These are phyloP conservation scores for Troides aeacus DNA, from an alignment of 2,888 invertebrate species.

Conservation along the genomic window DNA sequence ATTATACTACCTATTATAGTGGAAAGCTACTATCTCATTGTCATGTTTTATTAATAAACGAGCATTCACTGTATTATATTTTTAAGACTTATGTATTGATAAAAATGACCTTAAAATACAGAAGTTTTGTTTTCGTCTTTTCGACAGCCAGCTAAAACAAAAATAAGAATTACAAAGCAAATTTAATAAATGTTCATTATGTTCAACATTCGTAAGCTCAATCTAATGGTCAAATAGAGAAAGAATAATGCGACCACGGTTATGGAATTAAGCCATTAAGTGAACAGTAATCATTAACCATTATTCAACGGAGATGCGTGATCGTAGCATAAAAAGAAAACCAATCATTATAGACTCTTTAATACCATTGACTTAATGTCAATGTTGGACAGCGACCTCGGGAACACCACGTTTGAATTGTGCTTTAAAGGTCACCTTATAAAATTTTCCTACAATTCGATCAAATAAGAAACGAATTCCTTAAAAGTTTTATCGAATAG, in stretches of 20 bases:
- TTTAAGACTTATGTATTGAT: no score
- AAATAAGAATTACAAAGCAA: no score
- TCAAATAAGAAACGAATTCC: background rate
- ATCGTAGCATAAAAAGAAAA: constrained; percentile 7
- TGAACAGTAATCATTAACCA: constrained; percentile 1
- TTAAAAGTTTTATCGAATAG: background rate
- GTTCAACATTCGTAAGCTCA: background rate
- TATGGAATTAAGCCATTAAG: constrained; percentile 9
- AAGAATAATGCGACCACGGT: background rate
- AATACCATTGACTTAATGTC: constrained; percentile 18
- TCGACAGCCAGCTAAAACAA: no score
- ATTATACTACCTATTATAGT: no score
- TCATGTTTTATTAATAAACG: no score
- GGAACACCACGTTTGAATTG: background rate
- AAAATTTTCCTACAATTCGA: background rate
- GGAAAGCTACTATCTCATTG: no score
- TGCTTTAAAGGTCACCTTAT: constrained; percentile 21
- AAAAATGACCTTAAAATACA: no score
- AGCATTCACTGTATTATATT: no score
- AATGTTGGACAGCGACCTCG: constrained; percentile 24
- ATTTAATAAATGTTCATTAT: background rate
- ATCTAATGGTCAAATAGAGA: background rate
- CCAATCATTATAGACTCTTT: constrained; percentile 4
- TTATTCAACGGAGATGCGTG: constrained; percentile 4
- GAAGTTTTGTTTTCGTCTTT: no score